These are phyloP conservation scores for Pardalotus punctatus DNA, from an alignment of 2,113 vertebrate genomes.

Conservation along the genomic window DNA sequence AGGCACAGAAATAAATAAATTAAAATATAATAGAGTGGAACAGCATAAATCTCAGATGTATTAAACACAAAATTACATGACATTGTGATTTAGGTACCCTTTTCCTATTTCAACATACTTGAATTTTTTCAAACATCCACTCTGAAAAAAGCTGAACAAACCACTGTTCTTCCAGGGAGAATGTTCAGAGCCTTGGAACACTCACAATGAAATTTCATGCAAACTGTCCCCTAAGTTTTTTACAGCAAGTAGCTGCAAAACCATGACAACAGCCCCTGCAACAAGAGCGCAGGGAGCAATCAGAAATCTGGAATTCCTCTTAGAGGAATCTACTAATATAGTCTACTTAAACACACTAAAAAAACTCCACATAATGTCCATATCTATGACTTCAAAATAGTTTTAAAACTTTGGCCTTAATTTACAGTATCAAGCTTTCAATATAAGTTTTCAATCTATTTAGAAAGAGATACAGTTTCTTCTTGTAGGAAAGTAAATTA, in stretches of 20 bases:
- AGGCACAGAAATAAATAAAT: not conserved
- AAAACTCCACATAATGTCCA: not conserved
- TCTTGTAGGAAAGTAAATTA: not conserved
- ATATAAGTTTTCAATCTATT: not conserved
- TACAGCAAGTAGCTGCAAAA: not conserved
- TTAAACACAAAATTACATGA: not conserved
- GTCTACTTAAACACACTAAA: not conserved
- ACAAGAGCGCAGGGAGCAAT: not conserved
- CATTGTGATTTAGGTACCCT: not conserved
- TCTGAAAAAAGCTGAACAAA: not conserved
- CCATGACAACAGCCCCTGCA: not conserved
- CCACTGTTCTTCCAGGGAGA: not conserved
- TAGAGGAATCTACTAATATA: not conserved
- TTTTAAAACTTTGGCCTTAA: not conserved
- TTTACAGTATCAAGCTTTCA: not conserved
- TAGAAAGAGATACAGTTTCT: not conserved
- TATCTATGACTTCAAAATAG: not conserved
- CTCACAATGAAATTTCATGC: not conserved
- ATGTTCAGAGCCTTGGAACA: not conserved
- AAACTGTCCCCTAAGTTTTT: not conserved
- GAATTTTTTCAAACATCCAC: not conserved
- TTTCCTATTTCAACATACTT: not conserved
- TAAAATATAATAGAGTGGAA: not conserved
- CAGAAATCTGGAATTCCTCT: not conserved
- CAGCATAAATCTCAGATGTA: not conserved